Conservation (phyloP, 2,113 vertebrate genomes). For the Beaufortia kweichowensis region DNA sequence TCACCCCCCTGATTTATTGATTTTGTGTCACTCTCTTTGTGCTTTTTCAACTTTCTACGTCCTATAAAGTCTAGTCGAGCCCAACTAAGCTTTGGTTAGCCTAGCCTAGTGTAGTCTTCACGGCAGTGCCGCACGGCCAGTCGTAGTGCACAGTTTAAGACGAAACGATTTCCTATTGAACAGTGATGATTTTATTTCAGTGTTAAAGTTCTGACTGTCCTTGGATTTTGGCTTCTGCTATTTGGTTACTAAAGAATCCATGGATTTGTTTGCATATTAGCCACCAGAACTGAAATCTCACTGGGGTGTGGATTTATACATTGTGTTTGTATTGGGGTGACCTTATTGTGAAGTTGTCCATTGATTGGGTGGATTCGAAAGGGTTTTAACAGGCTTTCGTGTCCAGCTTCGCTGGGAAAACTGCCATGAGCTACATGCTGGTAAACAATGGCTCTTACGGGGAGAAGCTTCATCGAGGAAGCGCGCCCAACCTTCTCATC, state of each 20-base stretch:
- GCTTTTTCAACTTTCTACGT: slow-evolving; percentile 58
- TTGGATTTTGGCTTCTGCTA: slow-evolving; percentile 12
- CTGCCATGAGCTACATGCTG: slow-evolving; percentile 57
- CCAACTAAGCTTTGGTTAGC: slow-evolving; percentile 11
- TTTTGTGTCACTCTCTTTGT: slow-evolving; percentile 69
- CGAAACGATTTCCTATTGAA: slow-evolving; percentile 23
- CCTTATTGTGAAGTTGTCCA: slow-evolving; percentile 31
- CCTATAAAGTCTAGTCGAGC: background rate
- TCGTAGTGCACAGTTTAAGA: too few relatives aligned
- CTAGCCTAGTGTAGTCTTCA: slow-evolving; percentile 8
- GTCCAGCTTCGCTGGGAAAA: slow-evolving; percentile 26
- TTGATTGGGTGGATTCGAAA: slow-evolving; percentile 20
- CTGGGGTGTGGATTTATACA: slow-evolving; percentile 26
- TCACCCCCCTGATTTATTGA: slow-evolving; percentile 73
- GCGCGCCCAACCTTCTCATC: slow-evolving; percentile 62
- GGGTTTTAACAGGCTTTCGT: slow-evolving; percentile 22
- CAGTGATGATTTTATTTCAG: slow-evolving; percentile 25
- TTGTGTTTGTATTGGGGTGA: slow-evolving; percentile 10
- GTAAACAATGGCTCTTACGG: slow-evolving; percentile 59
- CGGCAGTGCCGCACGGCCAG: slow-evolving; percentile 2
- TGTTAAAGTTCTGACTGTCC: slow-evolving; percentile 3
- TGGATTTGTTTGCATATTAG: slow-evolving; percentile 24
- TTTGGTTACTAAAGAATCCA: slow-evolving; percentile 1
- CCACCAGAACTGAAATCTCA: slow-evolving; percentile 4
- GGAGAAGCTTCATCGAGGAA: slow-evolving; percentile 65